Percentiles rank a stretch among this genome's conserved stretches.
phyloP scores from a whole-genome alignment of 2,797 vertebrate genomes.

The Coregonus sp. region DNA sequence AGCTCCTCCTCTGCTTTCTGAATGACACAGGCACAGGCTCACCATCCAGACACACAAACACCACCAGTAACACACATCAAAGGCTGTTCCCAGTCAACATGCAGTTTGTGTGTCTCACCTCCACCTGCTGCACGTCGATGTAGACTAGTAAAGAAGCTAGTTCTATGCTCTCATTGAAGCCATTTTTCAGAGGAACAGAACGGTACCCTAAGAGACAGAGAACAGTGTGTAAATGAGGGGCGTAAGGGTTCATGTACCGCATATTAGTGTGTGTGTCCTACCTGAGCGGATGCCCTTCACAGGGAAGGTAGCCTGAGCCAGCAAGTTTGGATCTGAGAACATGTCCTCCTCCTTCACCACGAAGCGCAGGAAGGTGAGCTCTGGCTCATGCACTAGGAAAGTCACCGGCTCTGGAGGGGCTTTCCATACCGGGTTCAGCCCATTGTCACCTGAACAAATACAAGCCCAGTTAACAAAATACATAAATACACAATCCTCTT shows the following conservation, averaged over 20 bases:
- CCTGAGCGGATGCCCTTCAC: constrained; percentile 92
- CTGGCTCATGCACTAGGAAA: constrained; percentile 89
- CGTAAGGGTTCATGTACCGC: too few relatives aligned
- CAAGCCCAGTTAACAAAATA: background rate
- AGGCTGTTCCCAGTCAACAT: background rate
- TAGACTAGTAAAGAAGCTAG: constrained; percentile 90
- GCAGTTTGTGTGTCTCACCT: constrained; percentile 74
- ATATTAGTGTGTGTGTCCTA: constrained; percentile 51
- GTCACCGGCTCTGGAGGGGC: constrained; percentile 77
- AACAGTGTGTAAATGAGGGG: background rate
- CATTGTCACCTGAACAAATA: constrained; percentile 85
- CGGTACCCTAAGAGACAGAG: constrained; percentile 81
- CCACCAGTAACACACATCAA: background rate
- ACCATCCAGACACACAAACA: background rate
- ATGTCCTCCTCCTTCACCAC: constrained; percentile 97
- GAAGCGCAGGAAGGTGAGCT: constrained; percentile 90
- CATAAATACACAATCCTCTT: background rate
- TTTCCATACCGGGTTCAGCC: constrained; percentile 91
- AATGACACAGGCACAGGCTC: background rate
- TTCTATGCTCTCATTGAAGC: constrained; percentile 88
- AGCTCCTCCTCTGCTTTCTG: constrained; percentile 85
- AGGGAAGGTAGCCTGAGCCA: constrained; percentile 92
- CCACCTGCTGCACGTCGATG: constrained; percentile 82
- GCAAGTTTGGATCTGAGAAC: constrained; percentile 98
- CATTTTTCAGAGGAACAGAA: constrained; percentile 91